phyloP scores from a whole-genome alignment of 2,888 invertebrate genomes.

The Leucozona laternaria region DNA sequence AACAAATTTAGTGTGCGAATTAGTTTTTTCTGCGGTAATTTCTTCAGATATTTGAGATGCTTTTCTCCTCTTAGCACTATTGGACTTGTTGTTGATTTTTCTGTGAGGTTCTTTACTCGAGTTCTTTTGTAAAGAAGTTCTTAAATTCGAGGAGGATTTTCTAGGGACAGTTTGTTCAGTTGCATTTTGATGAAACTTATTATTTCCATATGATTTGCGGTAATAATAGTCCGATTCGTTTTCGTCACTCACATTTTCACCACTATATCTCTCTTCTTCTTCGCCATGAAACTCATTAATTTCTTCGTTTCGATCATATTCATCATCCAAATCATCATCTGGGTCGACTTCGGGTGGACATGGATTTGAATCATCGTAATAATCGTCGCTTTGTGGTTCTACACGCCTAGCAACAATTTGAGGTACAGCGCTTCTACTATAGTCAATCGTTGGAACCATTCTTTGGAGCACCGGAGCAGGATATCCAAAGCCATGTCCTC shows the following conservation, averaged over 20 bases:
- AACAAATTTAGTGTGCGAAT: slow-evolving; percentile 77
- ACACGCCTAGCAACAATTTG: not conserved
- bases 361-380: not conserved
- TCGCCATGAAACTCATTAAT: not conserved
- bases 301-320: not conserved
- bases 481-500: slow-evolving; percentile 11
- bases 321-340: not conserved
- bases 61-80: not conserved
- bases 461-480: slow-evolving; percentile 25
- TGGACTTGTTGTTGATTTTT: not conserved
- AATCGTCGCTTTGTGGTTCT: not conserved
- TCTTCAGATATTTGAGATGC: not conserved
- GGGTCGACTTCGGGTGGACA: not conserved
- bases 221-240: not conserved
- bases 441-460: slow-evolving; percentile 15
- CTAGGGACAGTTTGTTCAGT: not conserved
- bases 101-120: not conserved
- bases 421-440: not conserved
- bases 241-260: slow-evolving; percentile 1
- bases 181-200: slow-evolving; percentile 66
- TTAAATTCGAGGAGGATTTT: not conserved
- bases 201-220: slow-evolving; percentile 80
- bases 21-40: not conserved
- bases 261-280: not conserved
- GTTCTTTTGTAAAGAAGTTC: not conserved